A percentile compares a stretch with the other conserved stretches of the same genome.
Evolutionary conservation across 2,797 vertebrate species (phyloP).

Genomic region (Arrhamphus sclerolepis): DNA sequence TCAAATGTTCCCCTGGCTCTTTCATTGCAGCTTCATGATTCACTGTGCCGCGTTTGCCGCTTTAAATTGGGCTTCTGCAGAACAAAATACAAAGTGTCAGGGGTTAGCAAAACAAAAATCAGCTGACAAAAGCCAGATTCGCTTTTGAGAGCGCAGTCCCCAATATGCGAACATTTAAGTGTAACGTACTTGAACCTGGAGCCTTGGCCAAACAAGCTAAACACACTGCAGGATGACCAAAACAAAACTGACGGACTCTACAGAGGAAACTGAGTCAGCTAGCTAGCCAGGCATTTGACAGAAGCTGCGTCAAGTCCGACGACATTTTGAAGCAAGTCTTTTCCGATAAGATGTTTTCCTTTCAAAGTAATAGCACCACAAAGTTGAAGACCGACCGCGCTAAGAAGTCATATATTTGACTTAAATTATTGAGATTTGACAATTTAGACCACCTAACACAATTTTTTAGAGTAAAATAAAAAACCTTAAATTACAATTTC

Average conservation of each 20-base stretch:
- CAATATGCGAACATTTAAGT: background rate
- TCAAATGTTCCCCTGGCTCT: slow-evolving; percentile 39
- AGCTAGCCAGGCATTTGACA: slow-evolving; percentile 44
- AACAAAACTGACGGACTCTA: slow-evolving; percentile 41
- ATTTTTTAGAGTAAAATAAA: too few relatives aligned
- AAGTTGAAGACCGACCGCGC: background rate
- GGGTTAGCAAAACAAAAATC: slow-evolving; percentile 23
- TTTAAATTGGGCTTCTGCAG: slow-evolving; percentile 56
- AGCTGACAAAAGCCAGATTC: background rate
- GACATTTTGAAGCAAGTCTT: rapidly evolving
- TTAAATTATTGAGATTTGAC: too few relatives aligned
- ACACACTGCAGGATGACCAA: slow-evolving; percentile 32
- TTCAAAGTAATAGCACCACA: slow-evolving; percentile 53
- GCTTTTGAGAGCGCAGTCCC: background rate
- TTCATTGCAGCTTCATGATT: slow-evolving; percentile 65
- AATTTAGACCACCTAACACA: too few relatives aligned
- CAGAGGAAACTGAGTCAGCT: slow-evolving; percentile 3
- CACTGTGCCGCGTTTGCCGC: slow-evolving; percentile 36
- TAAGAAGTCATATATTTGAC: too few relatives aligned
- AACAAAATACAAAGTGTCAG: slow-evolving; percentile 35
- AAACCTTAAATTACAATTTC: too few relatives aligned
- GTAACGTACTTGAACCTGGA: slow-evolving; percentile 24
- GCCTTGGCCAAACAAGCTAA: slow-evolving; percentile 32
- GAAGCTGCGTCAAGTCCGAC: slow-evolving; percentile 6
- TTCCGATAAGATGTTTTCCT: slow-evolving; percentile 33